Evolutionary conservation across 2,113 vertebrate genomes (phyloP).

Genomic region (Phalacrocorax brasilianus): DNA sequence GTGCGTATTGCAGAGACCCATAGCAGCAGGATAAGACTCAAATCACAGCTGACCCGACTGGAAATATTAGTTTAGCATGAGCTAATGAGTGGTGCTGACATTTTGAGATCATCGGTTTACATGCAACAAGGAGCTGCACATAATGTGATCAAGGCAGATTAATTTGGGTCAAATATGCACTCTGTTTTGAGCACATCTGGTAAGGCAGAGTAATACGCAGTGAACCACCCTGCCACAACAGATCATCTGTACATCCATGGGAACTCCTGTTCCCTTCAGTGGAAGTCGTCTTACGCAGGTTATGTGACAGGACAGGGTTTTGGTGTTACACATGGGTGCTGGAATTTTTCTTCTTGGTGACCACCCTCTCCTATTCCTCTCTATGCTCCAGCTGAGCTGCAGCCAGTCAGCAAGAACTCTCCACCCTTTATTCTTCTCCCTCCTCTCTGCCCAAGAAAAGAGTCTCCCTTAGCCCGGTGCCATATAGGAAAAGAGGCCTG

Average conservation of each 20-base stretch:
- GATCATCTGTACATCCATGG: not conserved
- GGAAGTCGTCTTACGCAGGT: not conserved
- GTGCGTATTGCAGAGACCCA: not conserved
- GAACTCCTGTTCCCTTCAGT: not conserved
- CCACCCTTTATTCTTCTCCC: not conserved
- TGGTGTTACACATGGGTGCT: not conserved
- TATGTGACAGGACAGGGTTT: not conserved
- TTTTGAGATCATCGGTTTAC: not conserved
- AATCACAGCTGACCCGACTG: not conserved
- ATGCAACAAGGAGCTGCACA: not conserved
- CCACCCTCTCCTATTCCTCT: not conserved
- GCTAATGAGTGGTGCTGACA: not conserved
- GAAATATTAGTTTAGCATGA: not conserved
- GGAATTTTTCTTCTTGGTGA: not conserved
- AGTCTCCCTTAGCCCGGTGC: not conserved
- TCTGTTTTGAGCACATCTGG: not conserved
- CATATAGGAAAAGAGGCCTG: not conserved
- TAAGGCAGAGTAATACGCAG: not conserved
- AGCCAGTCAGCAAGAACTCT: not conserved
- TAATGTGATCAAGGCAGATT: not conserved
- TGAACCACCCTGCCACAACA: not conserved
- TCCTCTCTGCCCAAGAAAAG: not conserved
- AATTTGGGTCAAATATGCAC: not conserved
- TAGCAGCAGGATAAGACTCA: not conserved
- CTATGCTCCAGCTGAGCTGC: not conserved